phyloP scores from a whole-genome alignment of 2,113 vertebrate genomes.

The Oophaga pumilio region DNA sequence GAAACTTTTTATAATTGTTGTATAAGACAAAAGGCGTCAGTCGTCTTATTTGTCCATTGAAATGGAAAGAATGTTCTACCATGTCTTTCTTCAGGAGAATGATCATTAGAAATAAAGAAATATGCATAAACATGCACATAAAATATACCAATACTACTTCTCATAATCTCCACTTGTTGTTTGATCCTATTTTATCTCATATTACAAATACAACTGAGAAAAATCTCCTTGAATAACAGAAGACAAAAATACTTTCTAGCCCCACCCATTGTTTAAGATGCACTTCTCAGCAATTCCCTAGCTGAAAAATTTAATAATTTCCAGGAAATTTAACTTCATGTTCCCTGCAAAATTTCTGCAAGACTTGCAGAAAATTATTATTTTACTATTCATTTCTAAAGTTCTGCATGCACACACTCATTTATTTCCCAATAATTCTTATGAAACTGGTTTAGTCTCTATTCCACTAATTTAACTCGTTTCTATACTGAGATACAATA shows the following conservation, averaged over 20 bases:
- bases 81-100: constrained; percentile 3
- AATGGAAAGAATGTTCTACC: constrained; percentile 36
- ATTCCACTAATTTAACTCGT: background rate
- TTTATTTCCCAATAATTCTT: background rate
- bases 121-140: background rate
- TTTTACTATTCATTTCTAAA: too few relatives aligned
- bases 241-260: background rate
- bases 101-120: constrained; percentile 7
- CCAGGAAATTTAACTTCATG: too few relatives aligned
- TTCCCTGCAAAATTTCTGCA: too few relatives aligned
- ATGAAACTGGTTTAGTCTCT: background rate
- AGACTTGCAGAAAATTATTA: too few relatives aligned
- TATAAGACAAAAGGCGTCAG: constrained; percentile 44
- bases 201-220: background rate
- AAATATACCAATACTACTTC: background rate
- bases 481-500: background rate
- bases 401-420: background rate
- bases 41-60: constrained; percentile 42
- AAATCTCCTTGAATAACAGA: background rate
- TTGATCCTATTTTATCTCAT: background rate
- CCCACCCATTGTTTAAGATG: background rate
- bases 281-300: background rate
- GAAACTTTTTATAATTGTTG: constrained; percentile 41
- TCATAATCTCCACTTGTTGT: background rate
- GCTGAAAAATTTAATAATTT: too few relatives aligned